Base-by-base conservation (phyloP, 1,140 invertebrate species). In the Euwallacea similis region DNA sequence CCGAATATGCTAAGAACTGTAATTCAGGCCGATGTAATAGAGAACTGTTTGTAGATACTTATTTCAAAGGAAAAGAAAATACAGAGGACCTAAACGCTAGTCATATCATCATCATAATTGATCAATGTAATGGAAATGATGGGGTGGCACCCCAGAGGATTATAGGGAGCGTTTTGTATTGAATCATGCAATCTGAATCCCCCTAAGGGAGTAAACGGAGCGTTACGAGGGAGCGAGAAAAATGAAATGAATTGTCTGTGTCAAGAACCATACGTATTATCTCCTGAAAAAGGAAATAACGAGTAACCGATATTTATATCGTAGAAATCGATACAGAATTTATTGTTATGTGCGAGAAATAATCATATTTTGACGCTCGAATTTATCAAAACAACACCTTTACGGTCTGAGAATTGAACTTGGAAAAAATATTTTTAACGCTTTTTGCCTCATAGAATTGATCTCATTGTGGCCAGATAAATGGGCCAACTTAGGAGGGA, bases 51-150 rank as follows among this genome's bases (percentile, higher is more conserved):
- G 21, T 33, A 33, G 21, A 33, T 33, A 33, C 21, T 33, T 33
- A 33, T 33, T 33, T 4, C 21, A 33, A 33, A 33, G 1, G 21
- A 33, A 33, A 33, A 33, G 4, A 50, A 50, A 50, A 50, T 4
- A 10, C 46, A 11, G 46, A 50, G 9, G 13, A 50, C 9, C 46
- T 13, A 50, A 10, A 13, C 9, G 6, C 46, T 11, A 50, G 46
- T 50, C 46, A 50, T 13, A 50, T 11, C 46, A 10, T 11, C 46
- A 10, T 11, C 9, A 50, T 50, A 50, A 50, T 50, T 50, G 46
- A 50, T 50, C 46, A 50, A 50, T 50, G 46, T 50, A 50, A 50
- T 50, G 46, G 46, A 50, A 50, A 50, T 50, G 46, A 50, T 50
- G 46, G 46, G 46, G 46, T 11, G 46, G 13, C 46, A 50, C 46